A percentile compares a stretch with the other conserved stretches of the same genome.
Evolutionary conservation across 2,797 vertebrate species (phyloP).

Genomic region (Heterohyrax brucei): DNA sequence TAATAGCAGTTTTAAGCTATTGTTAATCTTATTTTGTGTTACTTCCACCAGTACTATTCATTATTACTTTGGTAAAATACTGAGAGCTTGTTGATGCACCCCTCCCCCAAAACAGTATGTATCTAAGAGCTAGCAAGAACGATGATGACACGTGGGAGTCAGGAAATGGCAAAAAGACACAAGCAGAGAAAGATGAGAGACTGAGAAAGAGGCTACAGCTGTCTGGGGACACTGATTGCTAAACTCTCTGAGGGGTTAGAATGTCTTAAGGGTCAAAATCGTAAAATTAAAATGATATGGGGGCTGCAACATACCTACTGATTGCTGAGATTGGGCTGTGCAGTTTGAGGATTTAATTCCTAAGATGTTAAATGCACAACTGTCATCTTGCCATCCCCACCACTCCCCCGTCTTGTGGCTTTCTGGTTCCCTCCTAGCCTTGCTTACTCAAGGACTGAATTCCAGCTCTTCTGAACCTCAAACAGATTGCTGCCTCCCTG

Average conservation of each 20-base stretch:
- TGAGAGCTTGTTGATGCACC: slow-evolving; percentile 30
- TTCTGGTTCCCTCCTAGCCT: not conserved
- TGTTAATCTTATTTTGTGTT: slow-evolving; percentile 37
- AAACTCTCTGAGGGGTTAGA: not conserved
- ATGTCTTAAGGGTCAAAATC: slow-evolving; percentile 44
- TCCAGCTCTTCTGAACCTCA: slow-evolving; percentile 1
- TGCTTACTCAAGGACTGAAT: not conserved
- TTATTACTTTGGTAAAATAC: slow-evolving; percentile 59
- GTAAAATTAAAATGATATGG: slow-evolving; percentile 41
- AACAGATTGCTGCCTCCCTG: not conserved
- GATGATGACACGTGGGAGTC: slow-evolving; percentile 44
- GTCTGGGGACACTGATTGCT: slow-evolving; percentile 47
- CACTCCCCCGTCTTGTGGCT: not conserved
- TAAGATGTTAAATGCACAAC: slow-evolving; percentile 56
- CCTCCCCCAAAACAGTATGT: not conserved
- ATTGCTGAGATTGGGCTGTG: not conserved
- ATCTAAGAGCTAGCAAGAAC: slow-evolving; percentile 38
- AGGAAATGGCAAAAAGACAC: slow-evolving; percentile 57
- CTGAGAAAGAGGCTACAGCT: slow-evolving; percentile 36
- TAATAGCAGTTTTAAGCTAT: not conserved
- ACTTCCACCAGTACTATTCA: slow-evolving; percentile 42
- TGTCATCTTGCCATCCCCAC: not conserved
- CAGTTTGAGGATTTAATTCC: slow-evolving; percentile 54
- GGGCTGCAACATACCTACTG: not conserved
- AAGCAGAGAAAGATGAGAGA: not conserved